Percentiles rank a stretch among this genome's conserved stretches.
Conservation (phyloP, 1,140 invertebrate genomes). For the Aphidius gifuensis region DNA sequence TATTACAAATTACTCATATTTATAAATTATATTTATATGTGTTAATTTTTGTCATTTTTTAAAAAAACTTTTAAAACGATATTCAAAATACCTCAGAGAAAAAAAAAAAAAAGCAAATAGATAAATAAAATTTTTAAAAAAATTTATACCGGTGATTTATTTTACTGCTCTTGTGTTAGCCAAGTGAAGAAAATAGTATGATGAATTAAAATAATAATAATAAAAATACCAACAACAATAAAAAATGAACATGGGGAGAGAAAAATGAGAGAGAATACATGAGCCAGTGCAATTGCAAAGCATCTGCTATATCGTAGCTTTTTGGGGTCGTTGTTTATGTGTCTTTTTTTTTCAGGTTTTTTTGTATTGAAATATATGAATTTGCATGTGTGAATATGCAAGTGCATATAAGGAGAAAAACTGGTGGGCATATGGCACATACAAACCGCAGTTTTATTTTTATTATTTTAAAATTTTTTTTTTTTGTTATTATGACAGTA, state of each 20-base stretch:
- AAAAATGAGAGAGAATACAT: constrained; percentile 5
- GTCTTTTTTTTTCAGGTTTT: background rate
- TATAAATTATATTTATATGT: no score
- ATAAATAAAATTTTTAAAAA: no score
- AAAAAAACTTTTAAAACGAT: no score
- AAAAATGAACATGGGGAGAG: background rate
- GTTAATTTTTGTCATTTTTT: no score
- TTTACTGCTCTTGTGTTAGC: no score
- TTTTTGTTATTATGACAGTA: constrained; percentile 3
- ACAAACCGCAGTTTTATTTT: background rate
- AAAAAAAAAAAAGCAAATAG: no score
- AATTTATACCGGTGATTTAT: no score
- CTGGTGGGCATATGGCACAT: constrained; percentile 17
- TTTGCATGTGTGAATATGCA: constrained; percentile 5
- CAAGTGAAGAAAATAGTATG: background rate
- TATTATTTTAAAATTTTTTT: background rate
- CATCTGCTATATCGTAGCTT: constrained; percentile 30
- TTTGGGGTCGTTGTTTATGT: constrained; percentile 22
- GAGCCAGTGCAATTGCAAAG: constrained; percentile 15
- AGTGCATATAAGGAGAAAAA: constrained; percentile 18
- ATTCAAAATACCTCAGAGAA: no score
- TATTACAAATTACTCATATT: no score
- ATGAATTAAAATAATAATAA: constrained; percentile 11
- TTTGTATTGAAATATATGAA: constrained; percentile 5
- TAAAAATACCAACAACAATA: constrained; percentile 1